A percentile compares a stretch with the other conserved stretches of the same genome.
phyloP scores from a whole-genome alignment of 1,140 invertebrate genomes.

The Littorina saxatilis region DNA sequence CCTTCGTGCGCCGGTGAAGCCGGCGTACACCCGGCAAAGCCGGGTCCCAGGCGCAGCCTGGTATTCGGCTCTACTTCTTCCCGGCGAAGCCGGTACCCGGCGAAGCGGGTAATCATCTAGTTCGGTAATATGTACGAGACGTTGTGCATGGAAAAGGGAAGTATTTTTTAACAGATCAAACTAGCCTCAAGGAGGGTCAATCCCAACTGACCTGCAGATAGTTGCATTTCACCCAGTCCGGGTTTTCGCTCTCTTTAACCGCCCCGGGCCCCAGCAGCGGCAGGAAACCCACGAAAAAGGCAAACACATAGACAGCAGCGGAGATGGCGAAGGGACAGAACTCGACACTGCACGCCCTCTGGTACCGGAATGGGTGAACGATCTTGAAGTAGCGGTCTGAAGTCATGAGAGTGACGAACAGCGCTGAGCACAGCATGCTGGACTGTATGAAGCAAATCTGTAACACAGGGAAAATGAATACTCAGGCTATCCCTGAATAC shows the following conservation, averaged over 20 bases:
- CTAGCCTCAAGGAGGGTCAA: too few relatives aligned
- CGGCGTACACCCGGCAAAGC: too few relatives aligned
- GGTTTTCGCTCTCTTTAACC: neutral
- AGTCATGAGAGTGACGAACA: conserved; percentile 8
- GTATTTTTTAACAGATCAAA: too few relatives aligned
- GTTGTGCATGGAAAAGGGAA: too few relatives aligned
- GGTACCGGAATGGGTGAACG: neutral
- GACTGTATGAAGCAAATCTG: conserved; percentile 5
- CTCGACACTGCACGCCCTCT: neutral
- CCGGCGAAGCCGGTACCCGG: too few relatives aligned
- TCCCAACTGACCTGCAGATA: neutral
- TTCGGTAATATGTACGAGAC: too few relatives aligned
- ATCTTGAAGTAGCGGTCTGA: conserved; percentile 28
- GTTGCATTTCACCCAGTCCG: neutral
- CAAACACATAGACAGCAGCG: neutral
- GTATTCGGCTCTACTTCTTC: too few relatives aligned
- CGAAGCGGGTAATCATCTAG: too few relatives aligned
- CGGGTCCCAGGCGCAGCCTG: too few relatives aligned
- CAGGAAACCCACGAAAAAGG: neutral
- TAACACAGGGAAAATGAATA: neutral
- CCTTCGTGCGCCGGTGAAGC: too few relatives aligned
- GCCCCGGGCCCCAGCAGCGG: neutral
- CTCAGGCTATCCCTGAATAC: neutral
- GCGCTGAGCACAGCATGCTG: conserved; percentile 6
- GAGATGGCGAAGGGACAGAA: neutral